A percentile compares a stretch with the other conserved stretches of the same genome.
These are phyloP conservation scores for Helostoma temminkii DNA, from an alignment of 2,797 vertebrate species.

Conservation along the genomic window DNA sequence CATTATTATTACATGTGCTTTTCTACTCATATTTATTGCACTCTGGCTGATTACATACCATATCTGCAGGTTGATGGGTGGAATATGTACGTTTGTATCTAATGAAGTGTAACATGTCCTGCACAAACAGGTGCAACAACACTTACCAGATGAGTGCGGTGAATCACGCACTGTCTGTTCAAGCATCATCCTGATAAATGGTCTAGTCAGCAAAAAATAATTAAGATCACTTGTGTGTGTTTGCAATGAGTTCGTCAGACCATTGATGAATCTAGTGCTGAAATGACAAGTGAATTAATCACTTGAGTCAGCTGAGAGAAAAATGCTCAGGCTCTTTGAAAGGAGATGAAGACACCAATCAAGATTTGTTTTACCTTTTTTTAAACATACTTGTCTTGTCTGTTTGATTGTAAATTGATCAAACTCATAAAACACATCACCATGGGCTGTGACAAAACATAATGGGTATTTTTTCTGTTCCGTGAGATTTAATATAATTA, in stretches of 20 bases:
- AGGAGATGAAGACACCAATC: too few species aligned
- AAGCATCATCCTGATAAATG: constrained; percentile 22
- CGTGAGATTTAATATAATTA: too few species aligned
- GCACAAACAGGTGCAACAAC: constrained; percentile 14
- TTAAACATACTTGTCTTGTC: too few species aligned
- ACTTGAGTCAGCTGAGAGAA: too few species aligned
- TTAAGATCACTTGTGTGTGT: constrained; percentile 18
- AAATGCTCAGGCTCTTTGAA: too few species aligned
- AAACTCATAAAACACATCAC: too few species aligned
- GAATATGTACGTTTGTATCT: not conserved
- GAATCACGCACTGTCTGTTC: constrained; percentile 7
- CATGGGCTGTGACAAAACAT: too few species aligned
- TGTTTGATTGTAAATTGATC: too few species aligned
- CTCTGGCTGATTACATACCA: constrained; percentile 17
- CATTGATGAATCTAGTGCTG: too few species aligned
- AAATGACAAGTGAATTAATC: too few species aligned
- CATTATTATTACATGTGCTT: constrained; percentile 2
- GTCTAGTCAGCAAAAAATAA: constrained; percentile 22
- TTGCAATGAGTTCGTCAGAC: not conserved
- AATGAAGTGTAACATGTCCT: constrained; percentile 27
- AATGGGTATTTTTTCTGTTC: too few species aligned
- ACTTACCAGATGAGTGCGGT: constrained; percentile 16
- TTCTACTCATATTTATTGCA: not conserved
- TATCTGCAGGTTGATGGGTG: constrained; percentile 22
- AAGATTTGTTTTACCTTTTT: too few species aligned